These are phyloP conservation scores for Casuarius casuarius DNA, from an alignment of 2,113 vertebrate species.

Conservation along the genomic window DNA sequence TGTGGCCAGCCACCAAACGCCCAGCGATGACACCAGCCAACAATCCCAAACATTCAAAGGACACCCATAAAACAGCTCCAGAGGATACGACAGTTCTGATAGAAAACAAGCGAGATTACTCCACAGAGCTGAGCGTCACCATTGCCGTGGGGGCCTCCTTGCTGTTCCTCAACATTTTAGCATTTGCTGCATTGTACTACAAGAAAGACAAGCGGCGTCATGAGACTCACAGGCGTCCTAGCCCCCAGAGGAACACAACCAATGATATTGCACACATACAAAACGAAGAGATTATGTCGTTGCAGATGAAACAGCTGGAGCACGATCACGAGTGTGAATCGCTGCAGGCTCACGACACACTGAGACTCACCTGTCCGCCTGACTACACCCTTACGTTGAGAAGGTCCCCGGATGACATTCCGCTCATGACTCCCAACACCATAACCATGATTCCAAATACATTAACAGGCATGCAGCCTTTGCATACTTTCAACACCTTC, in stretches of 20 bases:
- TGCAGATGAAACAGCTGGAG: slow-evolving; percentile 95
- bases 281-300: slow-evolving; percentile 91
- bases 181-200: slow-evolving; percentile 95
- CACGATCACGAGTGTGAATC: slow-evolving; percentile 91
- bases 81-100: slow-evolving; percentile 90
- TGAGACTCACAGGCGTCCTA: slow-evolving; percentile 88
- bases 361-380: slow-evolving; percentile 88
- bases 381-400: slow-evolving; percentile 95
- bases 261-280: slow-evolving; percentile 91
- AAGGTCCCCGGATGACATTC: slow-evolving; percentile 92
- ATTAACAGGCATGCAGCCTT: slow-evolving; percentile 89
- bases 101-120: slow-evolving; percentile 93
- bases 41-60: slow-evolving; percentile 87
- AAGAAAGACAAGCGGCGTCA: slow-evolving; percentile 95
- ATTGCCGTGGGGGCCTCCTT: slow-evolving; percentile 94
- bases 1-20: slow-evolving; percentile 94
- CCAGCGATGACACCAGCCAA: slow-evolving; percentile 88
- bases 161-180: slow-evolving; percentile 95
- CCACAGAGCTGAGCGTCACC: slow-evolving; percentile 94
- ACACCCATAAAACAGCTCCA: slow-evolving; percentile 82
- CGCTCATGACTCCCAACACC: slow-evolving; percentile 92
- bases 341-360: slow-evolving; percentile 85
- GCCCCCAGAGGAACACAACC: slow-evolving; percentile 85
- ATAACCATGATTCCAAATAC: slow-evolving; percentile 96
- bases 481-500: slow-evolving; percentile 95